Conservation (phyloP, 2,888 invertebrate genomes). For the Protodeltote pygarga region DNA sequence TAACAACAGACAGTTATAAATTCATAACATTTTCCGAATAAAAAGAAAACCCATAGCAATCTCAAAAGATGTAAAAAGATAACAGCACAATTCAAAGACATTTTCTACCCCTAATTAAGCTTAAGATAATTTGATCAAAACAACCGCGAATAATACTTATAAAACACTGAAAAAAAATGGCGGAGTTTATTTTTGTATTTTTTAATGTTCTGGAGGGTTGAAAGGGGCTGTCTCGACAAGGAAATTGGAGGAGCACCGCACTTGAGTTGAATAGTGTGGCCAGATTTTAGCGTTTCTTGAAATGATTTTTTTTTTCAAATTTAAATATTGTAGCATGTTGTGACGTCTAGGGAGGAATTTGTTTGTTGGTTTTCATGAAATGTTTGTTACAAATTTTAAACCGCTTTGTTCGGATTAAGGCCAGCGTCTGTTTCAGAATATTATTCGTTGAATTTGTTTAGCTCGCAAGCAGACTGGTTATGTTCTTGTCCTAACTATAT, state of each 20-base stretch:
- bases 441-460: too few species aligned
- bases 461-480: too few species aligned
- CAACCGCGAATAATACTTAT: conserved; percentile 44
- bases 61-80: conserved; percentile 30
- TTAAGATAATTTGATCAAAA: conserved; percentile 57
- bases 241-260: conserved; percentile 63
- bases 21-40: conserved; percentile 34
- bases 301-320: neutral
- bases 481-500: too few species aligned
- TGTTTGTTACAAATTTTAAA: too few species aligned
- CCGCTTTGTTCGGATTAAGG: too few species aligned
- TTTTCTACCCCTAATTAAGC: conserved; percentile 51
- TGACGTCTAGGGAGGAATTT: too few species aligned
- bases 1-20: conserved; percentile 23
- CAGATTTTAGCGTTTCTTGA: conserved; percentile 18
- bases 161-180: conserved; percentile 31
- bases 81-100: conserved; percentile 37
- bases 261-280: conserved; percentile 46
- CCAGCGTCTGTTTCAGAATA: too few species aligned
- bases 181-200: conserved; percentile 43
- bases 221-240: conserved; percentile 60
- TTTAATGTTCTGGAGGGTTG: conserved; percentile 57
- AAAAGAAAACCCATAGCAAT: conserved; percentile 20
- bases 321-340: too few species aligned
- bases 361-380: too few species aligned